Percentiles rank a stretch among this genome's conserved stretches.
These are phyloP conservation scores for Phoxinus phoxinus DNA, from an alignment of 2,113 vertebrate genomes.

Conservation along the genomic window DNA sequence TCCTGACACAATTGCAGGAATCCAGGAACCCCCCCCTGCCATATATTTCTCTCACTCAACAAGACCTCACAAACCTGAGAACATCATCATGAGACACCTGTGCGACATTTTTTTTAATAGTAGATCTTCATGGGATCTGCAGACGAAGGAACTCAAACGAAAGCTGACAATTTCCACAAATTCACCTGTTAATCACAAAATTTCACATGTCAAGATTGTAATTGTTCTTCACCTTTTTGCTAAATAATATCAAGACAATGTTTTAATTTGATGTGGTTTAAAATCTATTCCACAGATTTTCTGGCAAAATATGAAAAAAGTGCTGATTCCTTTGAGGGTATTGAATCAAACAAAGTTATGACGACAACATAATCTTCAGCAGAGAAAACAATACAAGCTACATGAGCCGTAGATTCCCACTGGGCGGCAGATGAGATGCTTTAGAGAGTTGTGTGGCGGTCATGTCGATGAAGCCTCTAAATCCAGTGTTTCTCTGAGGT, in stretches of 20 bases:
- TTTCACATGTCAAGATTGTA: neutral
- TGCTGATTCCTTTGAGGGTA: too few relatives aligned
- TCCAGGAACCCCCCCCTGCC: neutral
- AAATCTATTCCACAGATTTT: too few relatives aligned
- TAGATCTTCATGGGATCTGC: neutral
- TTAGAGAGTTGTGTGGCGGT: neutral
- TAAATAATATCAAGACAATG: too few relatives aligned
- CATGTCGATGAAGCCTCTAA: neutral
- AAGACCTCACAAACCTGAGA: slow-evolving; percentile 4
- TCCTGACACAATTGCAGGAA: slow-evolving; percentile 26
- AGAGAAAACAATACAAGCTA: neutral
- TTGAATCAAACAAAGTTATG: too few relatives aligned
- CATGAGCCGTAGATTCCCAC: neutral
- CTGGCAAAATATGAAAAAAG: too few relatives aligned
- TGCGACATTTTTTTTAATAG: neutral
- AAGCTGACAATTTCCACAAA: neutral
- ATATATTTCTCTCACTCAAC: slow-evolving; percentile 6
- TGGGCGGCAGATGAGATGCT: neutral
- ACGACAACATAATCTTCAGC: neutral
- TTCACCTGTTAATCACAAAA: neutral
- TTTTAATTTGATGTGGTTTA: too few relatives aligned
- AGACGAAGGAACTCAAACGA: neutral
- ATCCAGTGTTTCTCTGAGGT: slow-evolving; percentile 22
- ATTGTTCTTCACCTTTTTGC: neutral
- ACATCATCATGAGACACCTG: neutral